Conservation (phyloP, 1,140 invertebrate genomes). For the Ooceraea biroi region DNA sequence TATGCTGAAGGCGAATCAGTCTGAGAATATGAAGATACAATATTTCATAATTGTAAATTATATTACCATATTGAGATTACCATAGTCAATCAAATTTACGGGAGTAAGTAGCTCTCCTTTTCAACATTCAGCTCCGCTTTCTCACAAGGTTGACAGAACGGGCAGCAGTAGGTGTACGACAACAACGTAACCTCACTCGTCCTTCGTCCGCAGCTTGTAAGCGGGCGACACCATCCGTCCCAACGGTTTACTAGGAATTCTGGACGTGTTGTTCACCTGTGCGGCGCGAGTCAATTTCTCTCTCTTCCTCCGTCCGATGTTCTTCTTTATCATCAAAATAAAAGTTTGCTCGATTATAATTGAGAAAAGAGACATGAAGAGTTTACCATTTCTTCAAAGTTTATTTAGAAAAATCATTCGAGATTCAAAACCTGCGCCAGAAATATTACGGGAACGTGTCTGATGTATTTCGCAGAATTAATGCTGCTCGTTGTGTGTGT, state of each 20-base stretch:
- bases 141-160: conserved; percentile 11
- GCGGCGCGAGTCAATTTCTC: neutral
- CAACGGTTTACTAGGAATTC: neutral
- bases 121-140: neutral
- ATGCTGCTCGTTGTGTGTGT: too few species aligned
- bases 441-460: too few species aligned
- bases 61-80: neutral
- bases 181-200: conserved; percentile 7
- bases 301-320: neutral
- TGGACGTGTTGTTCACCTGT: neutral
- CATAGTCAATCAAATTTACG: neutral
- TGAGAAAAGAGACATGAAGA: too few species aligned
- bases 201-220: neutral
- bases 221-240: conserved; percentile 34
- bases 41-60: neutral
- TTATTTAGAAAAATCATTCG: too few species aligned
- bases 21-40: too few species aligned
- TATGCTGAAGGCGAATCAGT: too few species aligned
- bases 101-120: neutral
- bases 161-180: neutral
- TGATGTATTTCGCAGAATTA: too few species aligned
- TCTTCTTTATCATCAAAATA: neutral
- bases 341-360: too few species aligned
- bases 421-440: too few species aligned
- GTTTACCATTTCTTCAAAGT: too few species aligned